Base-by-base conservation (phyloP, 92 coral and sea anemone genomes). In the Montipora capitata region DNA sequence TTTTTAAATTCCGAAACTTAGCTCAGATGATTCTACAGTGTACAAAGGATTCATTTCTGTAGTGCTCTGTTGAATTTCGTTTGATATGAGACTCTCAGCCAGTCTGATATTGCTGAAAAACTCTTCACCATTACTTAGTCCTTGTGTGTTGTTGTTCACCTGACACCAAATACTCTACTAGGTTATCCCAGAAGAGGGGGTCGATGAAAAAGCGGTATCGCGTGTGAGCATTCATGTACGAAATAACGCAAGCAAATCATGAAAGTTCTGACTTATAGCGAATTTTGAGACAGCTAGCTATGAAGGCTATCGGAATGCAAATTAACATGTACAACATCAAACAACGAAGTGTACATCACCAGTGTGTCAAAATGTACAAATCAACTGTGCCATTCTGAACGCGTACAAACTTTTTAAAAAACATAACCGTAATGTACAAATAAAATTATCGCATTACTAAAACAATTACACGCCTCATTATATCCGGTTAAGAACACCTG, bases 301-400 rank as follows among this genome's bases (percentile, higher is more conserved):
- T 12, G 56, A 61, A 0, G 14, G 61, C 61, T 45, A 8, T 4
- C 51, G 51, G 16, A 35, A 35, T 16, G 35, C 64, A 41, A 68
- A 52, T 64, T 68, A 38, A 52, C 63, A 27, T 27, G 35, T 27
- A 27, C 35, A 63, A 18, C 73, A 44, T 12, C 61, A 81, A 49
- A 48, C 10, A 20, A 41, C 5, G 73, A 43, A 7, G 41, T 35
- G 59, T 44, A 73, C 59, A 3, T 48, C 17, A 45, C 59, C 43
- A 18, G 67, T 52, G 65, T 68, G 76, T 68, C 38, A 49, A 68
- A 54, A 68, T 68, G 77, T 81, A 67, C 85, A 81, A 62, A 17
- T 15, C 67, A 62, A 17, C 67, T 61, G 12, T 64, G 35, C 61
- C 3, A 58, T 35, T 43, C 59, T n/a, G 10, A 44, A 56, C 18